Base-by-base conservation (phyloP, 2,888 invertebrate genomes). In the Cistogaster globosa region DNA sequence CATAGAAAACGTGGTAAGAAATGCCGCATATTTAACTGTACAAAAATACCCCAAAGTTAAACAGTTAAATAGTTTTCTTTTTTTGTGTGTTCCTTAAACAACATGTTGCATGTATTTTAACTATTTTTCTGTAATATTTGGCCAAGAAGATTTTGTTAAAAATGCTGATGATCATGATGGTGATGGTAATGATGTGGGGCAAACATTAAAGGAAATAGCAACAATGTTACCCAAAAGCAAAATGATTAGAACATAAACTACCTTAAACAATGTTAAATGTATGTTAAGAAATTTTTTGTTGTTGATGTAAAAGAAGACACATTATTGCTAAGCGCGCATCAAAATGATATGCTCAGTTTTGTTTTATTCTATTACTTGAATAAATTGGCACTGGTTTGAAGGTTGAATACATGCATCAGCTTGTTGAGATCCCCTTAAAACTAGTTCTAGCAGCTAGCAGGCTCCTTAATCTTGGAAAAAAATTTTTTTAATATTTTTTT, bases 191-290 rank as follows among this genome's bases (percentile, higher is more conserved):
- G 26, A 69, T 26, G 60, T 51, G 77, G 58, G 69, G 20, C 22
- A 45, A 55, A 51, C 20, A 60, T 42, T 53, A 60, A 67, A 71
- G 78, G 38, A 83, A 68, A 78, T 83, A 48, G 60, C 74, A 83
- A 79, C 74, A 83, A 63, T 83, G 78, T 83, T 78, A 67, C 78
- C 72, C 68, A 38, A 62, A 68, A 74, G 83, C 74, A 48, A 69
- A n/a, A 48, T 77, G 83, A 74, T 83, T 79, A 69, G 62, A 74
- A 57, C 68, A 79, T 63, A 79, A 74, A 83, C 63, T 58, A 83
- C 42, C 58, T 77, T 65, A 65, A 83, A 77, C 71, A 51, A 67
- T 77, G 82, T 77, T 65, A 51, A 76, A 71, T 63, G 69, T 57
- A 76, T 82, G 69, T 82, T 76, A 63, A 76, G 55, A 20, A 42